A percentile compares a stretch with the other conserved stretches of the same genome.
Evolutionary conservation across 37 sponge, comb jelly and placozoan genomes (phyloP).

Genomic region (Aplysina aerophoba): DNA sequence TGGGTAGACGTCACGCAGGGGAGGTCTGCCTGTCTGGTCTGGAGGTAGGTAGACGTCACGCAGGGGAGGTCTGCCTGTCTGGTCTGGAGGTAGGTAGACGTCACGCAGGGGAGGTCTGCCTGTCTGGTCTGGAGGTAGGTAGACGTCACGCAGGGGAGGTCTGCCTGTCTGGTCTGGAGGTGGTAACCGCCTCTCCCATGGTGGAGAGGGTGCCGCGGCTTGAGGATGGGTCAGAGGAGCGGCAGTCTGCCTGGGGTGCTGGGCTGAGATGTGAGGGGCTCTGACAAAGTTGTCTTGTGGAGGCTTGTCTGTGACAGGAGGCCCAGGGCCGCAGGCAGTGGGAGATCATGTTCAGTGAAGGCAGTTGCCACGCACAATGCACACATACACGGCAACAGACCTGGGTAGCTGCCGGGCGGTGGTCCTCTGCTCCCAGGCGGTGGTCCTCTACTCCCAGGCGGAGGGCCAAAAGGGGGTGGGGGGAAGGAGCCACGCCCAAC

Average conservation of each 20-base stretch:
- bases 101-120: no score
- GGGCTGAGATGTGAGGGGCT: not conserved
- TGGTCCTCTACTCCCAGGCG: not conserved
- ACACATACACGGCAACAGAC: not conserved
- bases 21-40: no score
- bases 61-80: no score
- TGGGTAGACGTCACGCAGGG: no score
- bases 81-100: no score
- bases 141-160: no score
- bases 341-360: not conserved
- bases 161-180: not conserved
- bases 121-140: no score
- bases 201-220: not conserved
- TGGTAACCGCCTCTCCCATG: not conserved
- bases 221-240: not conserved
- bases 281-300: not conserved
- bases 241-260: not conserved
- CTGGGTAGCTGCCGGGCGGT: slow-evolving; percentile 11
- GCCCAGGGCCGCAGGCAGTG: no score
- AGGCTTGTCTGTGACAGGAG: not conserved
- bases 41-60: no score
- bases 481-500: not conserved
- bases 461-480: not conserved
- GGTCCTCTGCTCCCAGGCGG: slow-evolving; percentile 19
- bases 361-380: not conserved